Evolutionary conservation across 2,113 vertebrate genomes (phyloP).

Genomic region (Tragulus kanchil): DNA sequence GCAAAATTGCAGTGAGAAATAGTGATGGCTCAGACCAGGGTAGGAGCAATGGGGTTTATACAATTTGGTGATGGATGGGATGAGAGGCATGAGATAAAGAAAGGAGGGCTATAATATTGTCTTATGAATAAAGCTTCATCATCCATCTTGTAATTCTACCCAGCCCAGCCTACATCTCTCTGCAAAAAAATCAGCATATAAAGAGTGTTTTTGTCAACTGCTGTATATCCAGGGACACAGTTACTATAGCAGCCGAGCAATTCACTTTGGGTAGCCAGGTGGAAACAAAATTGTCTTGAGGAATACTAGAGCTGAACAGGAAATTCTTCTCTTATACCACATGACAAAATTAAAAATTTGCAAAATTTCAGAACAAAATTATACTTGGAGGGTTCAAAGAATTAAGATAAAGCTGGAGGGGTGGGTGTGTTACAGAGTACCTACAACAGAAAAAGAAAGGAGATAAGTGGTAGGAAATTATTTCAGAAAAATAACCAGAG

Average conservation of each 20-base stretch:
- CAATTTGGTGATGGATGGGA: neutral
- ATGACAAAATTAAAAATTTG: slow-evolving; percentile 59
- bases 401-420: no score
- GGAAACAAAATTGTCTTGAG: slow-evolving; percentile 63
- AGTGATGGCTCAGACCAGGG: neutral
- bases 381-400: neutral
- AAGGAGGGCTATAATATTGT: neutral
- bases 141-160: slow-evolving; percentile 11
- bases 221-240: slow-evolving; percentile 64
- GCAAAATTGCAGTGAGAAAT: neutral
- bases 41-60: no score
- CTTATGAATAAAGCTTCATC: neutral
- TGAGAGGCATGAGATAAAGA: neutral
- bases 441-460: neutral
- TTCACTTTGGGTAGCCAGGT: slow-evolving; percentile 72
- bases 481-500: neutral
- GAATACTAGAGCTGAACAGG: slow-evolving; percentile 31
- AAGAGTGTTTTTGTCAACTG: slow-evolving; percentile 75
- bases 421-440: no score
- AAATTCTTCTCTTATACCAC: slow-evolving; percentile 53
- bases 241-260: slow-evolving; percentile 75
- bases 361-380: neutral
- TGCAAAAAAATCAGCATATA: slow-evolving; percentile 67
- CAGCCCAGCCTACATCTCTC: slow-evolving; percentile 16
- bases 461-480: neutral